These are phyloP conservation scores for Peromyscus californicus DNA, from an alignment of 2,113 vertebrate species.

Conservation along the genomic window DNA sequence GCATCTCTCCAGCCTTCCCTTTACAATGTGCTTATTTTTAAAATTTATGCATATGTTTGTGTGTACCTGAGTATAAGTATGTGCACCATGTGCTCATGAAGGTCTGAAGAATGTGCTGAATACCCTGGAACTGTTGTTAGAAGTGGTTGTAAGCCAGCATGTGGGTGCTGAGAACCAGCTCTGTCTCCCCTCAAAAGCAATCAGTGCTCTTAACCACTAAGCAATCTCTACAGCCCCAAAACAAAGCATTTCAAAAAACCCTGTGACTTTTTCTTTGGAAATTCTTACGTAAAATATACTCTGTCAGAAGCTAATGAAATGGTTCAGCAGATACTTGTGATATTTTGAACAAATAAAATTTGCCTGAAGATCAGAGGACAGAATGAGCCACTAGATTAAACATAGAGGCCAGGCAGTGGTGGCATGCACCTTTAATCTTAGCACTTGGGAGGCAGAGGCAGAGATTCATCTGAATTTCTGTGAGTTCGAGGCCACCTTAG, in stretches of 20 bases:
- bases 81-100: neutral
- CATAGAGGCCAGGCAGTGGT: no score
- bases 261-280: neutral
- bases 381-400: no score
- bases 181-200: neutral
- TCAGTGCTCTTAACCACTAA: neutral
- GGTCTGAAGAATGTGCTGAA: no score
- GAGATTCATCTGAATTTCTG: no score
- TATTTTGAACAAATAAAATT: no score
- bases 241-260: neutral
- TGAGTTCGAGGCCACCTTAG: no score
- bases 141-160: neutral
- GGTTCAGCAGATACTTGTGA: no score
- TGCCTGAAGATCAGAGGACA: no score
- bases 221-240: neutral
- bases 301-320: neutral
- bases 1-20: neutral
- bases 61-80: neutral
- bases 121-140: neutral
- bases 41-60: neutral
- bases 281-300: neutral
- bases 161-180: neutral
- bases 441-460: no score
- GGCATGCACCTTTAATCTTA: no score
- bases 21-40: neutral